Percentiles rank a stretch among this genome's conserved stretches.
Evolutionary conservation across 1,140 invertebrate genomes (phyloP).

Genomic region (Phymorhynchus buccinoides): DNA sequence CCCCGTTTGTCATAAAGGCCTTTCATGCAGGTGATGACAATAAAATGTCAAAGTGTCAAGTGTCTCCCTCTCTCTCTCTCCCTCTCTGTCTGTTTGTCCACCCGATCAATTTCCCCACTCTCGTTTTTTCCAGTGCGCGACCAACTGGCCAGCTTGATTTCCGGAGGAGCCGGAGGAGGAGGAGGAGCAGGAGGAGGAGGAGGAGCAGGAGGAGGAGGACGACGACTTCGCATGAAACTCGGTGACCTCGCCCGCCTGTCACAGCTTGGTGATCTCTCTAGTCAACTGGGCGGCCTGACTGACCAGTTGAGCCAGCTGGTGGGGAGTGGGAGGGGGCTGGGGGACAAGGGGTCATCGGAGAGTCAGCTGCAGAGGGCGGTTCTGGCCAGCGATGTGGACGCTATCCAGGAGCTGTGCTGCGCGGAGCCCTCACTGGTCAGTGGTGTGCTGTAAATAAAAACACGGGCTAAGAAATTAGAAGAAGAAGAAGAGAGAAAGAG

Average conservation of each 20-base stretch:
- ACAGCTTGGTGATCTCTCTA: background rate
- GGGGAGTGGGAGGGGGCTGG: background rate
- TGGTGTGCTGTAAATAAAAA: too few species aligned
- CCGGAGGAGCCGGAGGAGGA: background rate
- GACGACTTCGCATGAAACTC: background rate
- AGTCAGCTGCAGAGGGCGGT: background rate
- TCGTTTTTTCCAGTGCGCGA: background rate
- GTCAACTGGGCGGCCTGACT: background rate
- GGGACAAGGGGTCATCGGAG: background rate
- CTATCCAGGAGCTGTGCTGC: background rate
- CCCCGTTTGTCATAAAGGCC: too few species aligned
- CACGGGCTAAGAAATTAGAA: too few species aligned
- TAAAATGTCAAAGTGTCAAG: too few species aligned
- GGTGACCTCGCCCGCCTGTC: background rate
- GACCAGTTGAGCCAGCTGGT: background rate
- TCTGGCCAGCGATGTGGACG: background rate
- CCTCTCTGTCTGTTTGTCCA: background rate
- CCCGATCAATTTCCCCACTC: background rate
- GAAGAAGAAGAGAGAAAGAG: too few species aligned
- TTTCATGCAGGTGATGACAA: too few species aligned
- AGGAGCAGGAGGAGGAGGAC: background rate
- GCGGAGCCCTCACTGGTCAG: background rate
- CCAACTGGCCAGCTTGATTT: background rate
- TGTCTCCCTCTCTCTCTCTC: background rate
- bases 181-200: background rate